A percentile compares a stretch with the other conserved stretches of the same genome.
These are phyloP conservation scores for Microplitis demolitor DNA, from an alignment of 1,140 invertebrate species.

Conservation along the genomic window DNA sequence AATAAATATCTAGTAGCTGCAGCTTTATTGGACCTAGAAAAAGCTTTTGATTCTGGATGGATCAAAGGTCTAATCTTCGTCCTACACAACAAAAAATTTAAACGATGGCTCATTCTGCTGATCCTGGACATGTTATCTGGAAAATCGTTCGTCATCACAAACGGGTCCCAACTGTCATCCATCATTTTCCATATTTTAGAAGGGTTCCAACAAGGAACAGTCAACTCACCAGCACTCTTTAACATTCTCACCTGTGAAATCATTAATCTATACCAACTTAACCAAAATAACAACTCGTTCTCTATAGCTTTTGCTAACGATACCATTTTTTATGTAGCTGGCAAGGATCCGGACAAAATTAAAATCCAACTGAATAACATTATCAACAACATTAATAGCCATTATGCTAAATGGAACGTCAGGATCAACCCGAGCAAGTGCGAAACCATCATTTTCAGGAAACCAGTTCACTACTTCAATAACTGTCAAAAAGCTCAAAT, in stretches of 20 bases:
- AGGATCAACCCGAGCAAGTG: slow-evolving; percentile 21
- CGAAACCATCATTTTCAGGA: slow-evolving; percentile 29
- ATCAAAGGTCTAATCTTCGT: slow-evolving; percentile 29
- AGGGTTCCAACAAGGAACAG: slow-evolving; percentile 32
- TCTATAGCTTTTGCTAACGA: too few species aligned
- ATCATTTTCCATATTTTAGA: slow-evolving; percentile 18
- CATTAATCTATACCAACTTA: neutral
- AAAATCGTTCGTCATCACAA: neutral
- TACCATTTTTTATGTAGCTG: too few species aligned
- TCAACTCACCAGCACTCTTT: slow-evolving; percentile 29
- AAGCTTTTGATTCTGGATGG: slow-evolving; percentile 29
- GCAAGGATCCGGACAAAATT: neutral
- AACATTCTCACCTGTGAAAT: slow-evolving; percentile 26
- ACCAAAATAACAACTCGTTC: too few species aligned
- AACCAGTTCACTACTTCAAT: neutral
- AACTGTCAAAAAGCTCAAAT: neutral
- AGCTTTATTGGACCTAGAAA: neutral
- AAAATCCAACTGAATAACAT: neutral
- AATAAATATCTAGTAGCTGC: neutral
- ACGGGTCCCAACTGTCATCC: neutral
- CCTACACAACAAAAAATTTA: slow-evolving; percentile 23
- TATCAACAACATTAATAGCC: too few species aligned
- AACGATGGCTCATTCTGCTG: neutral
- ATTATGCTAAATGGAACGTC: slow-evolving; percentile 13
- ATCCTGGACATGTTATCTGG: slow-evolving; percentile 15